Evolutionary conservation across 2,797 vertebrate species (phyloP).

Genomic region (Clamator glandarius): DNA sequence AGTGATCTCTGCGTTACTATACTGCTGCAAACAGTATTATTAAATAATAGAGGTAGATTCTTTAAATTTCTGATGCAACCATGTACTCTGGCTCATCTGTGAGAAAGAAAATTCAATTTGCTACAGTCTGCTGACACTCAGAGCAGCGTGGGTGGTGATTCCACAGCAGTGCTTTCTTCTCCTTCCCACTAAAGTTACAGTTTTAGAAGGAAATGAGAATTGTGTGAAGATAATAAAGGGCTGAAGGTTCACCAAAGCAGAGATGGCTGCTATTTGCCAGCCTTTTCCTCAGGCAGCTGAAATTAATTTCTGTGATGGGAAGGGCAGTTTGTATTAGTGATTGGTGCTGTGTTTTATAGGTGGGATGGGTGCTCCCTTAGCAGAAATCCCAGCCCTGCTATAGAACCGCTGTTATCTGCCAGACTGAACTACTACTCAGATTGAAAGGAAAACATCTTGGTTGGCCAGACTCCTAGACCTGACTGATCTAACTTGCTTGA

Average conservation of each 20-base stretch:
- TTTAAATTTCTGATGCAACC: background rate
- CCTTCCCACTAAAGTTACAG: conserved; percentile 15
- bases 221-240: background rate
- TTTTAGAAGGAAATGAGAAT: conserved; percentile 27
- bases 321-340: background rate
- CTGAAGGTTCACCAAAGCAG: background rate
- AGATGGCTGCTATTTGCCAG: background rate
- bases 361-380: conserved; percentile 21
- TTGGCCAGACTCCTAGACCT: conserved; percentile 35
- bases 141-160: background rate
- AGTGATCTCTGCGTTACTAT: background rate
- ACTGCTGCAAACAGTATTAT: background rate
- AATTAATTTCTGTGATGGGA: background rate
- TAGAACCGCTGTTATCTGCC: conserved; percentile 28
- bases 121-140: background rate
- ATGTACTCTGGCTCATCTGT: background rate
- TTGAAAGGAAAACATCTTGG: conserved; percentile 33
- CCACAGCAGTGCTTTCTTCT: conserved; percentile 19
- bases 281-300: background rate
- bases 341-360: background rate
- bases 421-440: conserved; percentile 32
- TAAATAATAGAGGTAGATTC: background rate
- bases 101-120: background rate
- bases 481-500: conserved; percentile 58
- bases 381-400: conserved; percentile 30